Conservation (phyloP, 64 coral and sea anemone species). For the Actinia equina region DNA sequence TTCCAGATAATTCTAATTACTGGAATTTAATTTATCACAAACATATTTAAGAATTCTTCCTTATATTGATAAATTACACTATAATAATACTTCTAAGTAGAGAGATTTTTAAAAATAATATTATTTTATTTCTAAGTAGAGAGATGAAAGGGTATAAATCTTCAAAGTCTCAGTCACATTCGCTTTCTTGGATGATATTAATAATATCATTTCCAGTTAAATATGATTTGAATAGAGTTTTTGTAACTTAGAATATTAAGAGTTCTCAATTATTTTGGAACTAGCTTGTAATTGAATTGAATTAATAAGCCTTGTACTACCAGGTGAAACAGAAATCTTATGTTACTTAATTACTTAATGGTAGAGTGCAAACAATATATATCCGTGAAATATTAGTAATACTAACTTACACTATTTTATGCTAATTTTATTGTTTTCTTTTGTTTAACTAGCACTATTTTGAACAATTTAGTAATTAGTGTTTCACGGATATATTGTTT, state of each 20-base stretch:
- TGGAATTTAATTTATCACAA: background rate
- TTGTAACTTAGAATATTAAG: background rate
- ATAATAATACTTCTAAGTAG: background rate
- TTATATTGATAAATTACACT: background rate
- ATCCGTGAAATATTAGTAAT: too few species aligned
- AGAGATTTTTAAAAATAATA: background rate
- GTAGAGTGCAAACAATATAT: too few species aligned
- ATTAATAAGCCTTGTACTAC: background rate
- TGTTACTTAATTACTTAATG: too few species aligned
- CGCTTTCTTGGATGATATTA: background rate
- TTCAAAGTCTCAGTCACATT: background rate
- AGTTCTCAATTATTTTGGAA: background rate
- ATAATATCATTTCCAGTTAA: background rate
- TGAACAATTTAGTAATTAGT: too few species aligned
- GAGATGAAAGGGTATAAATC: background rate
- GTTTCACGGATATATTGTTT: too few species aligned
- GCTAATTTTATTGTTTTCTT: too few species aligned
- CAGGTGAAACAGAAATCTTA: background rate
- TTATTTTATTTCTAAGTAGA: background rate
- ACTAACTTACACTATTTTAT: too few species aligned
- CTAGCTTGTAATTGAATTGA: background rate
- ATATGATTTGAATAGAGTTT: background rate
- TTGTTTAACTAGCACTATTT: too few species aligned
- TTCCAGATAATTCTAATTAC: background rate
- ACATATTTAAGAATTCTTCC: background rate